These are phyloP conservation scores for Drosophila murphyi DNA, from an alignment of 1,140 invertebrate species.

Conservation along the genomic window DNA sequence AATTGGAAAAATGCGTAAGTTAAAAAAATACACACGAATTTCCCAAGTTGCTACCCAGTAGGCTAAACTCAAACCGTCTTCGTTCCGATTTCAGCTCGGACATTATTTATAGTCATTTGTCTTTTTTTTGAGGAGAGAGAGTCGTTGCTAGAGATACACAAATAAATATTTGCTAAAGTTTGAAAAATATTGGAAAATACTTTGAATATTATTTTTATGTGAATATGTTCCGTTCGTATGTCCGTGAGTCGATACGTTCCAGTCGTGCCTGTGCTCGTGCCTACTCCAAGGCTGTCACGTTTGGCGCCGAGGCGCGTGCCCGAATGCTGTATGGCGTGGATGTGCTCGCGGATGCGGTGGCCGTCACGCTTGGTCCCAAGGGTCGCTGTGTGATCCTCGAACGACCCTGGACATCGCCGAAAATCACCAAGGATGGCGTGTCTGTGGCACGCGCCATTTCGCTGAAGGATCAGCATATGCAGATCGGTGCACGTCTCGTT, in stretches of 20 bases:
- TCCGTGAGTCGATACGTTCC: slow-evolving; percentile 32
- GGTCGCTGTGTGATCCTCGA: slow-evolving; percentile 99
- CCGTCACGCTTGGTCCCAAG: slow-evolving; percentile 99
- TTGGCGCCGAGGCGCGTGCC: slow-evolving; percentile 97
- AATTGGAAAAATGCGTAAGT: slow-evolving; percentile 77
- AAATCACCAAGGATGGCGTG: slow-evolving; percentile 99
- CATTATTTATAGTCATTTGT: slow-evolving; percentile 10
- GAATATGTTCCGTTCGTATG: slow-evolving; percentile 57
- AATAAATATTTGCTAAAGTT: slow-evolving; percentile 7
- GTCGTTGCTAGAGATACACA: slow-evolving; percentile 12
- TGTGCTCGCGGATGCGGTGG: slow-evolving; percentile 98
- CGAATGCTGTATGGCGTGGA: slow-evolving; percentile 99
- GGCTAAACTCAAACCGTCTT: slow-evolving; percentile 4
- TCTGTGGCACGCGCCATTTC: slow-evolving; percentile 99
- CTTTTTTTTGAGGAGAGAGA: slow-evolving; percentile 30
- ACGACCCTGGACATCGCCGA: slow-evolving; percentile 99
- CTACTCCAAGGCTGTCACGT: slow-evolving; percentile 92
- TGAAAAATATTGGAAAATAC: background rate
- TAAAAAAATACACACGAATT: slow-evolving; percentile 12
- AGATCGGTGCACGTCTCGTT: slow-evolving; percentile 98
- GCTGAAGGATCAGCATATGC: slow-evolving; percentile 99
- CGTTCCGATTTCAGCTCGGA: background rate
- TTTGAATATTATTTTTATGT: background rate
- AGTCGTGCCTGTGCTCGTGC: slow-evolving; percentile 30
- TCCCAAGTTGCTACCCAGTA: slow-evolving; percentile 4